Conservation (phyloP, 1,140 invertebrate genomes). For the Drosophila mayri region DNA sequence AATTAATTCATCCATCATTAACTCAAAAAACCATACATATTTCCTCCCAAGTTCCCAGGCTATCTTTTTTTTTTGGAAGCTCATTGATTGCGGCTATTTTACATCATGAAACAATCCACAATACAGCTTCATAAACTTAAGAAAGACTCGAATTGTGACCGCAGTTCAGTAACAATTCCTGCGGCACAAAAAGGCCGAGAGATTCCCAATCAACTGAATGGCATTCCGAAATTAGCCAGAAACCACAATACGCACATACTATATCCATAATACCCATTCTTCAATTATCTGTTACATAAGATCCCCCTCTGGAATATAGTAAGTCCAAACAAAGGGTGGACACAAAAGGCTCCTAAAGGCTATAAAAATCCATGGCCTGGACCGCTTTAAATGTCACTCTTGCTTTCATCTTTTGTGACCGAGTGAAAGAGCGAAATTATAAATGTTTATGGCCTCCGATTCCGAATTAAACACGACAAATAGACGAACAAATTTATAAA, state of each 20-base stretch:
- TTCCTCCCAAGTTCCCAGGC: slow-evolving; percentile 32
- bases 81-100: slow-evolving; percentile 33
- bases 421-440: slow-evolving; percentile 39
- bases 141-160: slow-evolving; percentile 27
- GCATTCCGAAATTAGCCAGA: slow-evolving; percentile 42
- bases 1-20: slow-evolving; percentile 42
- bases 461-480: slow-evolving; percentile 68
- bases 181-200: slow-evolving; percentile 10
- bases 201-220: slow-evolving; percentile 40
- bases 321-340: slow-evolving; percentile 21
- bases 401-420: slow-evolving; percentile 72
- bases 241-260: slow-evolving; percentile 25
- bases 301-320: background rate
- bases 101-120: slow-evolving; percentile 32
- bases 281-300: slow-evolving; percentile 45
- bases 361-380: slow-evolving; percentile 16
- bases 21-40: slow-evolving; percentile 17
- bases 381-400: slow-evolving; percentile 68
- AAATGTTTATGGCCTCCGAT: slow-evolving; percentile 48
- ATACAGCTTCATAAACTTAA: background rate
- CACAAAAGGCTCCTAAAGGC: slow-evolving; percentile 39
- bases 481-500: slow-evolving; percentile 65
- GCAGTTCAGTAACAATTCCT: slow-evolving; percentile 32
- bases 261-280: slow-evolving; percentile 43
- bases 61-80: slow-evolving; percentile 24